Evolutionary conservation across 2,797 vertebrate genomes (phyloP), one percentile per base, ranked within the genome.

Genomic region (Hephaestus fuliginosus): DNA sequence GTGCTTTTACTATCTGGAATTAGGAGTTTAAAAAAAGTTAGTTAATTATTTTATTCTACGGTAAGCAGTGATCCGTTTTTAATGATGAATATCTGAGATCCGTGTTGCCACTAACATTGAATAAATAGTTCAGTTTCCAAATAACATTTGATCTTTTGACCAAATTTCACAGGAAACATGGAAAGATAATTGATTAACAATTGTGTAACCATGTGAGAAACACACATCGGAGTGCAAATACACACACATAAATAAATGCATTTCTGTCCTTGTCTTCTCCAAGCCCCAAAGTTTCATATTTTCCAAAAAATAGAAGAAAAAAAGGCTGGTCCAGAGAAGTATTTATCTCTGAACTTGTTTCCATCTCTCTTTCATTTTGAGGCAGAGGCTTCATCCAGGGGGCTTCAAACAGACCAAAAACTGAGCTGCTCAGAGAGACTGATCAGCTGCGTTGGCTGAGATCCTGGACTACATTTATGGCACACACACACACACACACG

Each of bases 351-450:
- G 11, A 62, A 73, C 78, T 1, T 5, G 53, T 74, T 68, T 70
- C 17, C 36, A 22, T 78, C 33, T 25, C 10, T 41, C 2, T 55
- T 25, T 70, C 62, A 51, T 25, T 73, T 5, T 33, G 70, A 82
- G 25, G 52, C 76, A 30, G 25, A 66, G 53, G 63, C 73, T 67
- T 69, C 56, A 46, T 52, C 52, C 43, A 17, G 30, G 5, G 25
- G 51, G 33, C 67, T 63, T 90, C 49, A 62, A 65, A 80, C 60
- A 48, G 49, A 69, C 43, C 22, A 48, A 72, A 55, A 70, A 65
- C 81, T 68, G 39, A 78, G 48, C 76, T 74, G 10, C 22, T 46
- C 25, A 43, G 13, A 56, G 0, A 33, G 63, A 61, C 33, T 49
- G 71, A 82, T 75, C 62, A 61, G 33, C 44, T 73, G 53, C 56